These are phyloP conservation scores for Acanthornis magna DNA, from an alignment of 2,797 vertebrate genomes.

Conservation along the genomic window DNA sequence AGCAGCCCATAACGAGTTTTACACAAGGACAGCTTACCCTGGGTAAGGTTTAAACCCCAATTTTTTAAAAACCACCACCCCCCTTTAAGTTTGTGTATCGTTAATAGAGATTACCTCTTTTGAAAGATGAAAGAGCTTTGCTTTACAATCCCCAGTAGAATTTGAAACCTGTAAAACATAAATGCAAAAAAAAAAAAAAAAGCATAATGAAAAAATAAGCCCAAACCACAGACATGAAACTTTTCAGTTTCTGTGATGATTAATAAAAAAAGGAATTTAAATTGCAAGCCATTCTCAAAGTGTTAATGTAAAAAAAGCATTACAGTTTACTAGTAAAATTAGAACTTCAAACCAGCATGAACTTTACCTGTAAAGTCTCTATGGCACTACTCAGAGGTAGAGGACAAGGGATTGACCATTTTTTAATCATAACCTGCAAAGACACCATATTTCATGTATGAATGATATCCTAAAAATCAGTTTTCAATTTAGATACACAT, in stretches of 20 bases:
- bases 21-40: conserved; percentile 7
- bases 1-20: conserved; percentile 28
- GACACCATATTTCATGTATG: neutral
- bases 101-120: conserved; percentile 83
- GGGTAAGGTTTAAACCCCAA: neutral
- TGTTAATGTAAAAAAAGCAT: neutral
- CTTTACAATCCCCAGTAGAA: conserved; percentile 83
- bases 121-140: conserved; percentile 90
- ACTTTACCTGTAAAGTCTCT: conserved; percentile 71
- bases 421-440: conserved; percentile 89
- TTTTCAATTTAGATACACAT: neutral
- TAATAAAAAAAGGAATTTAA: conserved; percentile 46
- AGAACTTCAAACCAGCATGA: neutral
- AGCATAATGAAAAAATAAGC: neutral
- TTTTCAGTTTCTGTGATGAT: neutral
- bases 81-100: conserved; percentile 25
- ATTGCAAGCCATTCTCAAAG: neutral
- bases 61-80: neutral
- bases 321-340: conserved; percentile 11
- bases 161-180: conserved; percentile 82
- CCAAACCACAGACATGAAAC: conserved; percentile 55
- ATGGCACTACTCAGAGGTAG: conserved; percentile 76
- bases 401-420: conserved; percentile 92
- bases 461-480: neutral
- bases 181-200: neutral